Evolutionary conservation across 2,113 vertebrate genomes (phyloP), one percentile per base, ranked within the genome.

Genomic region (Dryoscopus gambensis): DNA sequence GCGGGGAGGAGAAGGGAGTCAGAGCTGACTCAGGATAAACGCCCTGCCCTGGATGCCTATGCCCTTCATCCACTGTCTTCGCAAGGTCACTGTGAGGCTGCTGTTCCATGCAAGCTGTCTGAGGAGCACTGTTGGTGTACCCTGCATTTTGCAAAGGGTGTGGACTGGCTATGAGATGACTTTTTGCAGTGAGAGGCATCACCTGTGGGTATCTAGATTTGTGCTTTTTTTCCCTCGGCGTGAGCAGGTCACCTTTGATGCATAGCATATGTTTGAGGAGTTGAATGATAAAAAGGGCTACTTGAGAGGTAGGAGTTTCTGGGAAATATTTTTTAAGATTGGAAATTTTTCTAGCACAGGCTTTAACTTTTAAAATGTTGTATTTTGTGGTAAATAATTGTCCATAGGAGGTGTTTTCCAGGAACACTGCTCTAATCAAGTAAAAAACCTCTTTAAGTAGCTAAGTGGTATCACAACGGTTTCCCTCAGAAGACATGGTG

Each of bases 251-350:
- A 13, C 0, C 0, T 55, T 15, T 50, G 23, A 75, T 33, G 4
- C 1, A 6, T 33, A 7, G 4, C 7, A 7, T 10, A 0, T 30
- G 4, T 42, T 57, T 7, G 5, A 20, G 18, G 33, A 11, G 24
- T 14, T 35, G 71, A 23, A 44, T 35, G 30, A 21, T 35, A 35
- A 83, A 60, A 18, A 39, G 2, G 2, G 5, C 3, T 52, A 4
- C 25, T 83, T 56, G 18, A 85, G 56, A 90, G 21, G 13, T 7
- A 37, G 23, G 19, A 23, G 0, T 21, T 96, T 35, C 50, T 76
- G 17, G 28, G 11, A 52, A 80, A 56, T 44, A 23, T 8, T 6
- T 87, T 52, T 69, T 30, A 60, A 56, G 15, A 19, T 8, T 47
- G 8, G 80, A 42, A 64, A 6, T 14, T n/a, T 25, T 74, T 60